Conservation (phyloP, 2,113 vertebrate species). For the Brachypteracias leptosomus region DNA sequence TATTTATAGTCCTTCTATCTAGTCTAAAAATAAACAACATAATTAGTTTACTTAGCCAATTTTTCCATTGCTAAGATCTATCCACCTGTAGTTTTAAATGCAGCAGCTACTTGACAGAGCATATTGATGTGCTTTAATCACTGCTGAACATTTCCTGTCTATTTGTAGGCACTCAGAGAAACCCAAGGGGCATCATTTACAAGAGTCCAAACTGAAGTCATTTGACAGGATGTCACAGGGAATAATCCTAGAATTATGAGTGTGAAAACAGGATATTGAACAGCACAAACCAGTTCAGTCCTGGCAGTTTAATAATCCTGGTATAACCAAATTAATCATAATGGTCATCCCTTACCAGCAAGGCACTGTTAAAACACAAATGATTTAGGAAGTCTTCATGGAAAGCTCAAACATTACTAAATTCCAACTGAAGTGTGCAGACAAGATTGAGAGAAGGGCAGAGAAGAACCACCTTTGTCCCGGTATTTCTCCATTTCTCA, state of each 20-base stretch:
- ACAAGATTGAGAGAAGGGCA: not conserved
- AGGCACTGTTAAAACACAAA: not conserved
- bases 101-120: not conserved
- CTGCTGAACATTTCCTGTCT: constrained; percentile 32
- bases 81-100: constrained; percentile 7
- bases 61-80: not conserved
- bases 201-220: constrained; percentile 32
- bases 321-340: not conserved
- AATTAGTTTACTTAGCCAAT: not conserved
- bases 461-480: not conserved
- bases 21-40: not conserved
- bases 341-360: not conserved
- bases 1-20: not conserved
- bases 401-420: not conserved
- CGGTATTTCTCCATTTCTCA: not conserved
- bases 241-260: constrained; percentile 49
- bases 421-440: not conserved
- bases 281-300: not conserved
- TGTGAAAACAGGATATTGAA: not conserved
- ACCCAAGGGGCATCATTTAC: constrained; percentile 53
- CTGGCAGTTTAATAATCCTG: not conserved
- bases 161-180: constrained; percentile 24
- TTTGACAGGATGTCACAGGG: constrained; percentile 44
- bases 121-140: constrained; percentile 33
- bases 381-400: not conserved